Base-by-base conservation (phyloP, 2,113 vertebrate species). In the Siphamia tubifer region DNA sequence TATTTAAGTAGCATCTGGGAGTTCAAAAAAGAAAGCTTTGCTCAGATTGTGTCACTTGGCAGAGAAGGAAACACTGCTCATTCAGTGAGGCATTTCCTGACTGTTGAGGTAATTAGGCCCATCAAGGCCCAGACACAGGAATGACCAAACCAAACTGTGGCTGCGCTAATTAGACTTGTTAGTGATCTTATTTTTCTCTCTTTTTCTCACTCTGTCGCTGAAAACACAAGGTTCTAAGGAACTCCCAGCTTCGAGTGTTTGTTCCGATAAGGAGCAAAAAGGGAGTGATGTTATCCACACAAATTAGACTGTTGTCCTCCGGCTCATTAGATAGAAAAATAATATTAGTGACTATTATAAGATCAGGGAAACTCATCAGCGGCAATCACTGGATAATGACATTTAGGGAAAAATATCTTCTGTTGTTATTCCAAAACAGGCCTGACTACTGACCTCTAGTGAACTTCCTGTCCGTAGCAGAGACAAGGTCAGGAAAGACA, bases 81-180 rank as follows among this genome's bases (percentile, higher is more conserved):
- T 52, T 68, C 13, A 53, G 32, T 52, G 44, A 57, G 75, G 74
- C 68, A 83, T 83, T 85, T 87, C 85, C 80, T 79, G 63, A 43
- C 48, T n/a, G 38, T 23, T 28, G 63, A 56, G 31, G 30, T 75
- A 54, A 83, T 85, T 32, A 81, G 25, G 11, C 16, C 38, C 25
- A 71, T 53, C 51, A 34, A 19, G 47, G 48, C 21, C 28, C 70
- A 55, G 47, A 61, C 40, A 53, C 49, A 54, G 21, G 47, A 74
- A 62, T 30, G 47, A 68, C 45, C 45, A 2, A 53, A 61, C 27
- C 24, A 55, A 44, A 54, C 39, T 32, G 44, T 16, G 32, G 55
- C 34, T 8, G n/a, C 11, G 6, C 36, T 62, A 56, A 80, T 70
- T 25, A 69, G 5, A 30, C 9, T 36, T 10, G 11, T 71, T 70